Evolutionary conservation across 2,888 invertebrate genomes (phyloP).

Genomic region (Tetropium fuscum): DNA sequence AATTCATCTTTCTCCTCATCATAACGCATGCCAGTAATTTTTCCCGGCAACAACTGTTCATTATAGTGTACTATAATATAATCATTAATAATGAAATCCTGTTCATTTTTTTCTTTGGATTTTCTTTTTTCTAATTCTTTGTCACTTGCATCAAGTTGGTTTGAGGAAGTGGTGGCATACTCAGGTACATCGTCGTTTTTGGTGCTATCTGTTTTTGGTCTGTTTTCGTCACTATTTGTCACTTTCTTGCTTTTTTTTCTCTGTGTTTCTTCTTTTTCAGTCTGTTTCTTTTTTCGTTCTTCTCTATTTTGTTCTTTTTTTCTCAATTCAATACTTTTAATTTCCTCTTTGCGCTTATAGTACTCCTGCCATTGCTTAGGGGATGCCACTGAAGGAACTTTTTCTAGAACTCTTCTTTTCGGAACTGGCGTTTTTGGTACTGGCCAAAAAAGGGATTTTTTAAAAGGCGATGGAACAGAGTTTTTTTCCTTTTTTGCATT

Average conservation of each 20-base stretch:
- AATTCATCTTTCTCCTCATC: constrained; percentile 1
- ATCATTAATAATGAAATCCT: constrained; percentile 28
- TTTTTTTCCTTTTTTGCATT: constrained; percentile 20
- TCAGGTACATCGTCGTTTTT: too few species aligned
- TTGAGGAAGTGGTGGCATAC: too few species aligned
- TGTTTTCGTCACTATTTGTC: too few species aligned
- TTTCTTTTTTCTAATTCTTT: too few species aligned
- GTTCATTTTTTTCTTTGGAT: too few species aligned
- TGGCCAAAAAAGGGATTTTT: constrained; percentile 28
- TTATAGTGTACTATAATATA: constrained; percentile 34
- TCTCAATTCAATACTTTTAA: background rate
- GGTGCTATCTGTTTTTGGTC: too few species aligned
- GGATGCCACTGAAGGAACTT: constrained; percentile 25
- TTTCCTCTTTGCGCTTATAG: constrained; percentile 19
- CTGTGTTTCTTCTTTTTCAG: constrained; percentile 17
- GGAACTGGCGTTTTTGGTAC: constrained; percentile 16
- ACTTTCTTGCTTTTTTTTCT: constrained; percentile 19
- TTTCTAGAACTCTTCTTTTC: constrained; percentile 11
- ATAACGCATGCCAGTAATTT: constrained; percentile 25
- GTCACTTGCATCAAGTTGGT: too few species aligned
- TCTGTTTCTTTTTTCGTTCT: constrained; percentile 11
- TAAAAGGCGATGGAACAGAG: constrained; percentile 29
- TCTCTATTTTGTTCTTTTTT: constrained; percentile 14
- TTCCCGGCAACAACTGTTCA: constrained; percentile 28
- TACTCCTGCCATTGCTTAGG: constrained; percentile 28